Evolutionary conservation across 2,888 invertebrate genomes (phyloP).

Genomic region (Rambutsinella grinnellia): DNA sequence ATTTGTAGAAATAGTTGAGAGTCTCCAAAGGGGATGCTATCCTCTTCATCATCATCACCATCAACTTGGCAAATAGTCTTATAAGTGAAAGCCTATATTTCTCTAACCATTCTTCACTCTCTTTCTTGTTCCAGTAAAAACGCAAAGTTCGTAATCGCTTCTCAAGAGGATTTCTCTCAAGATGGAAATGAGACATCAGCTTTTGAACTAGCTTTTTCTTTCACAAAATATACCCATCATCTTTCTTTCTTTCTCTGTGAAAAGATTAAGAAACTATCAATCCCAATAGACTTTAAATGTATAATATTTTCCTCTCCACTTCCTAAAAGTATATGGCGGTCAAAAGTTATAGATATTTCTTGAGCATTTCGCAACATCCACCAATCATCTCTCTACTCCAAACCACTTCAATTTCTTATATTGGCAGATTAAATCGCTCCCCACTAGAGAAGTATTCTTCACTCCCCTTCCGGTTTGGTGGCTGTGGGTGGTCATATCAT

Average conservation of each 20-base stretch:
- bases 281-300: neutral
- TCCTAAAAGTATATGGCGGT: neutral
- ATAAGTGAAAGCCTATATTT: neutral
- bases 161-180: slow-evolving; percentile 41
- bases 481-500: too few species aligned
- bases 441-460: too few species aligned
- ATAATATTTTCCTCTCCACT: too few species aligned
- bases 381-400: too few species aligned
- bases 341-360: neutral
- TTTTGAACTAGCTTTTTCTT: neutral
- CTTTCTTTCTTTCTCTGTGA: slow-evolving; percentile 8
- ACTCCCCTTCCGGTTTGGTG: too few species aligned
- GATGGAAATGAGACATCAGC: slow-evolving; percentile 45
- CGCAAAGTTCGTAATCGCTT: slow-evolving; percentile 43
- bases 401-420: too few species aligned
- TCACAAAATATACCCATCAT: too few species aligned
- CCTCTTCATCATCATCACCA: neutral
- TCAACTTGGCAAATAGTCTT: neutral
- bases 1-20: neutral
- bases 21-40: neutral
- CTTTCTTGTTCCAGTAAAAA: slow-evolving; percentile 2
- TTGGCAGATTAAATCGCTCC: too few species aligned
- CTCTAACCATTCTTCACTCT: neutral
- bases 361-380: neutral
- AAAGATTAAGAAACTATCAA: neutral